Conservation (phyloP, 2,797 vertebrate species). For the Periophthalmus magnuspinnatus region DNA sequence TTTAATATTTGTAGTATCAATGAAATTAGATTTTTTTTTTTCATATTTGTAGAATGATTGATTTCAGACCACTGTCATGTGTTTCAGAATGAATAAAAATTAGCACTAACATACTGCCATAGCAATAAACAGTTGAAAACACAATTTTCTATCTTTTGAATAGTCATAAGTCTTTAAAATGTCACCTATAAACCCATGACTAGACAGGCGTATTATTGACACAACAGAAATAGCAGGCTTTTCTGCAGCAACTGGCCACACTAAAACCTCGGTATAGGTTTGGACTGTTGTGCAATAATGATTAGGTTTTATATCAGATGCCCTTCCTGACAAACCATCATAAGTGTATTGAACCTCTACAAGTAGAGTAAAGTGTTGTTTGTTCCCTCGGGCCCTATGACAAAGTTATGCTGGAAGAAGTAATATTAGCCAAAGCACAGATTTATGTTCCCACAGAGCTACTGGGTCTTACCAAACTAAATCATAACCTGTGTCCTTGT, state of each 20-base stretch:
- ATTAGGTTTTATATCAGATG: not conserved
- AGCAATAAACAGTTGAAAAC: not conserved
- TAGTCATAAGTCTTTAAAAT: too few relatives aligned
- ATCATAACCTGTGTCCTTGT: constrained; percentile 73
- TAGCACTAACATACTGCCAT: not conserved
- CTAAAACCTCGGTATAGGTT: too few relatives aligned
- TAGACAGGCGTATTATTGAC: not conserved
- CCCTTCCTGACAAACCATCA: not conserved
- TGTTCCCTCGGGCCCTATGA: not conserved
- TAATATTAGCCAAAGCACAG: not conserved
- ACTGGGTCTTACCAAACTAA: constrained; percentile 75
- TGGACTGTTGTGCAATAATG: not conserved
- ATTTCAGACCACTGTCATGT: not conserved
- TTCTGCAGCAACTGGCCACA: not conserved
- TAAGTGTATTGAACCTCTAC: not conserved
- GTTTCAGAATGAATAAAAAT: not conserved
- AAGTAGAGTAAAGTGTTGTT: not conserved
- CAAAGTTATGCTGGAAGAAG: not conserved
- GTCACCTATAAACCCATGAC: too few relatives aligned
- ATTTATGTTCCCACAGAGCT: constrained; percentile 1
- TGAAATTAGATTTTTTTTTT: not conserved
- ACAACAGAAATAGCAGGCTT: not conserved
- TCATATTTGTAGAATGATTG: not conserved
- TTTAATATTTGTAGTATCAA: not conserved
- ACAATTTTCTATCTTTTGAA: not conserved